Percentiles rank a stretch among this genome's conserved stretches.
phyloP scores from a whole-genome alignment of 2,113 vertebrate genomes.

The Labeo catla region DNA sequence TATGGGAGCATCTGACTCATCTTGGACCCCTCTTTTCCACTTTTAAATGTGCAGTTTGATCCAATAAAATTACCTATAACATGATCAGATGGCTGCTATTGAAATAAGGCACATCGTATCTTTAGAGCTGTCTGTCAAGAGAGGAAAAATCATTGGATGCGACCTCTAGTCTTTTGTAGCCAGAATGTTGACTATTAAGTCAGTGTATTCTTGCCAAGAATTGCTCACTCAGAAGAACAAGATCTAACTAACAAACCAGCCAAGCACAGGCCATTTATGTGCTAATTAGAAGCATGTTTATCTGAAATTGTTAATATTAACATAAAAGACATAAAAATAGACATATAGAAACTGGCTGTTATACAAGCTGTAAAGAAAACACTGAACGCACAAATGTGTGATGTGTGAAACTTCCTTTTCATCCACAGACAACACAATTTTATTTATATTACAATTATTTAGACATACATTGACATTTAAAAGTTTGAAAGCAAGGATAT shows the following conservation, averaged over 20 bases:
- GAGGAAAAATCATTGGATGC: not conserved
- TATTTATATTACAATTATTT: too few species aligned
- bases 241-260: not conserved
- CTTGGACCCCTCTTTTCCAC: not conserved
- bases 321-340: not conserved
- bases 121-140: conserved; percentile 12
- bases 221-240: not conserved
- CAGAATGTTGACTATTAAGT: not conserved
- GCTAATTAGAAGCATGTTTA: not conserved
- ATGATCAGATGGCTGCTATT: conserved; percentile 30
- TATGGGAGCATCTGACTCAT: conserved; percentile 18
- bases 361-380: not conserved
- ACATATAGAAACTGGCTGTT: not conserved
- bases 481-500: too few species aligned
- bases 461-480: too few species aligned
- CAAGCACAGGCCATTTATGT: not conserved
- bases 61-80: conserved; percentile 21
- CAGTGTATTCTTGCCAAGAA: not conserved
- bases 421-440: too few species aligned
- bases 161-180: not conserved
- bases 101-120: not conserved
- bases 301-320: not conserved
- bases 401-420: too few species aligned
- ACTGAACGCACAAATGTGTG: too few species aligned
- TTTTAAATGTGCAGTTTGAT: conserved; percentile 17